A percentile compares a stretch with the other conserved stretches of the same genome.
Conservation (phyloP, 1,140 invertebrate genomes). For the Leptopilina boulardi region DNA sequence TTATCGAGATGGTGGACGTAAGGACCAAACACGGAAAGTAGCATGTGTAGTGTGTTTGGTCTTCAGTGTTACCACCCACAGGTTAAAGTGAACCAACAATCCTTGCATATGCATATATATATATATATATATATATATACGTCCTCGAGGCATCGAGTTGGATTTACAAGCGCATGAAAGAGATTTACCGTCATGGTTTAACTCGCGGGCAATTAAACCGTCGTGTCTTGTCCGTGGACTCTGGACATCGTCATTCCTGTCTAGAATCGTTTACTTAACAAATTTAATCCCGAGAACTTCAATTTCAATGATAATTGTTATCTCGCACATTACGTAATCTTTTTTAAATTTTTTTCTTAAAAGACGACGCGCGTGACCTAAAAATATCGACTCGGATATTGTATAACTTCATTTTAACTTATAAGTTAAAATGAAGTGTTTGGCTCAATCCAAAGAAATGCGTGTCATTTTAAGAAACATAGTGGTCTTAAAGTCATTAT, state of each 20-base stretch:
- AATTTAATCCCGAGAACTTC: not conserved
- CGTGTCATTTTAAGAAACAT: too few relatives aligned
- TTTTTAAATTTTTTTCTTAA: too few relatives aligned
- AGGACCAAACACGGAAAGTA: constrained; percentile 10
- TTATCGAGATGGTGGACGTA: constrained; percentile 23
- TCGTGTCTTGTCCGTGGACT: constrained; percentile 49
- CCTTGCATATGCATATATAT: not conserved
- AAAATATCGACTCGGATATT: too few relatives aligned
- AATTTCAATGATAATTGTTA: not conserved
- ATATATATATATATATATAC: not conserved
- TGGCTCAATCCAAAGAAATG: too few relatives aligned
- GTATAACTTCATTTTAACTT: too few relatives aligned
- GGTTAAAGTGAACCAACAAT: constrained; percentile 9
- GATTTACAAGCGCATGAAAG: constrained; percentile 61
- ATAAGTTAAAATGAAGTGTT: too few relatives aligned
- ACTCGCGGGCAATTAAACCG: constrained; percentile 57
- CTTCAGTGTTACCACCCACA: constrained; percentile 12
- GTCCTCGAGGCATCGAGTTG: constrained; percentile 50
- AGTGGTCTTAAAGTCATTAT: too few relatives aligned
- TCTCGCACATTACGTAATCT: not conserved
- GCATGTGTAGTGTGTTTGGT: not conserved
- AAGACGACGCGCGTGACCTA: too few relatives aligned
- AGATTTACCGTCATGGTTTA: constrained; percentile 61
- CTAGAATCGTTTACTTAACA: not conserved
- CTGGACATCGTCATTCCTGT: constrained; percentile 48